Conservation (phyloP, 1,140 invertebrate species). For the Magallana angulata region DNA sequence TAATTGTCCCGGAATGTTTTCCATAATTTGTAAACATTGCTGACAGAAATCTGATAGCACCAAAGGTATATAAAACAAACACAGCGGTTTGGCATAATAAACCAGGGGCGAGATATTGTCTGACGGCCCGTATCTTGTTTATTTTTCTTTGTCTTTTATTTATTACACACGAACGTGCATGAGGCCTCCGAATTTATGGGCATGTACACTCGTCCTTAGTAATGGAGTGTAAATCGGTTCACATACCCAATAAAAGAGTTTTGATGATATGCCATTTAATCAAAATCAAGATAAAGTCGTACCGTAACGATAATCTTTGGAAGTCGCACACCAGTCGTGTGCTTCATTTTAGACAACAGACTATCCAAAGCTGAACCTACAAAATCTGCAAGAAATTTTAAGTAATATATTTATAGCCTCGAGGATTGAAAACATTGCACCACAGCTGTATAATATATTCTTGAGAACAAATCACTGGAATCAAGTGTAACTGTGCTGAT, state of each 20-base stretch:
- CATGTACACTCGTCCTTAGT: neutral
- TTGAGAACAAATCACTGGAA: neutral
- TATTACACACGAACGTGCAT: constrained; percentile 33
- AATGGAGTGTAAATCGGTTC: neutral
- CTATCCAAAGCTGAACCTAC: too few relatives aligned
- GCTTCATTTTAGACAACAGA: too few relatives aligned
- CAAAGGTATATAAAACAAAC: constrained; percentile 27
- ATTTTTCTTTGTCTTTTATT: constrained; percentile 31
- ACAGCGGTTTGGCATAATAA: constrained; percentile 18
- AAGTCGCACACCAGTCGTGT: too few relatives aligned
- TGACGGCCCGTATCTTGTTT: constrained; percentile 1
- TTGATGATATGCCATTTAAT: constrained; percentile 10
- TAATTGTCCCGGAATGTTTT: constrained; percentile 36
- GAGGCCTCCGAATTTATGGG: constrained; percentile 20
- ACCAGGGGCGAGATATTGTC: constrained; percentile 24
- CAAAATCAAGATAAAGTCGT: neutral
- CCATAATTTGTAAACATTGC: constrained; percentile 33
- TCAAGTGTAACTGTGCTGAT: neutral
- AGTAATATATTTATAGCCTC: too few relatives aligned
- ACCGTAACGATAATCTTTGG: too few relatives aligned
- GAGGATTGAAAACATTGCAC: neutral
- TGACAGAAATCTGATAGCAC: constrained; percentile 35
- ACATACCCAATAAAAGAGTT: neutral
- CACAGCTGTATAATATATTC: neutral
- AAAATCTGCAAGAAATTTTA: too few relatives aligned